phyloP scores from a whole-genome alignment of 2,113 vertebrate species.

The Panthera leo region DNA sequence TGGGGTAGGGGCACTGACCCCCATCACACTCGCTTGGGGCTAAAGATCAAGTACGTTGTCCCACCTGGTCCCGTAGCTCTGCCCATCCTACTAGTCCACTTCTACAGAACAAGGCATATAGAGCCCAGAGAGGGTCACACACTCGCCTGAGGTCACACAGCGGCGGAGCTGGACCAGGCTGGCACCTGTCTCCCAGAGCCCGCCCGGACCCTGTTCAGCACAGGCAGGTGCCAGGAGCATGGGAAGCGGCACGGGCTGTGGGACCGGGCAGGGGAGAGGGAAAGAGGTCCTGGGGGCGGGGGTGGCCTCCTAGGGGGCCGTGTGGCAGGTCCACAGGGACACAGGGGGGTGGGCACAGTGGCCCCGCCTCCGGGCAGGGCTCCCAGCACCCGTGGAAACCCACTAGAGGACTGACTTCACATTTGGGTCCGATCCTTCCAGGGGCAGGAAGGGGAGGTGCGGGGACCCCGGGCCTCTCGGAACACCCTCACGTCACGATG shows the following conservation, averaged over 20 bases:
- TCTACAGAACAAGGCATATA: background rate
- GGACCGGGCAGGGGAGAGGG: background rate
- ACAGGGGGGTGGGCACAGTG: background rate
- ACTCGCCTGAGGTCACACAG: background rate
- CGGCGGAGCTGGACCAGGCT: background rate
- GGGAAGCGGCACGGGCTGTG: background rate
- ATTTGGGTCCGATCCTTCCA: background rate
- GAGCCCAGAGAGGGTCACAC: background rate
- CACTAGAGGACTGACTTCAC: background rate
- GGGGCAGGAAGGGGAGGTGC: background rate
- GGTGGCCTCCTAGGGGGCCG: too few relatives aligned
- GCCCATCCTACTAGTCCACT: accelerated
- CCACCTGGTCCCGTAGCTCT: background rate
- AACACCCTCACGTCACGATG: background rate
- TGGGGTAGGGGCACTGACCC: accelerated
- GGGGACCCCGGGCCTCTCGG: background rate
- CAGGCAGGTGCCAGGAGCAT: too few relatives aligned
- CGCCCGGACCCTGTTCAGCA: background rate
- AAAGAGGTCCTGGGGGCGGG: background rate
- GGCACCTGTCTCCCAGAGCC: too few relatives aligned
- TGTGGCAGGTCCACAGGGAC: background rate
- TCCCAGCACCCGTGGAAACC: background rate
- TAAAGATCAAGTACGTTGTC: background rate
- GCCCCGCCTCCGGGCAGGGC: background rate
- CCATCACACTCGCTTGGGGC: too few relatives aligned